phyloP scores from a whole-genome alignment of 2,797 vertebrate genomes.

The Sebastes hopkinsi region DNA sequence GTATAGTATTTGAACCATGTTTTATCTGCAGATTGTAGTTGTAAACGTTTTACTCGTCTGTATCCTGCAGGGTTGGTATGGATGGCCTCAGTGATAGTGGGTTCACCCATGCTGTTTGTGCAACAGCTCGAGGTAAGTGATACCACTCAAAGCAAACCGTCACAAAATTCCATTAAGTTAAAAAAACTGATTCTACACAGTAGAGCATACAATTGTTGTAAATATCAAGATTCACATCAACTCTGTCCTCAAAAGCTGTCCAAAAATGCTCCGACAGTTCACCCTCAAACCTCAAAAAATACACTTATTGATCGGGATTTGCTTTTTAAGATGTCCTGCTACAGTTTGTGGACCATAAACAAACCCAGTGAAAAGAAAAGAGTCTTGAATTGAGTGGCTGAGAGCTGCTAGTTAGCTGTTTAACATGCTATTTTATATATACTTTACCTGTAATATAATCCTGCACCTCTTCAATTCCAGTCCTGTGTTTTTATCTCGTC shows the following conservation, averaged over 20 bases:
- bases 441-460: not conserved
- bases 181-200: not conserved
- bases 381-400: not conserved
- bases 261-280: not conserved
- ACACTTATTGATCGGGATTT: not conserved
- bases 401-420: not conserved
- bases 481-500: not conserved
- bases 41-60: not conserved
- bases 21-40: not conserved
- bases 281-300: no score
- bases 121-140: conserved; percentile 84
- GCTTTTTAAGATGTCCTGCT: not conserved
- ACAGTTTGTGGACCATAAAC: not conserved
- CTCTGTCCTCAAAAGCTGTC: not conserved
- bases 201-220: not conserved
- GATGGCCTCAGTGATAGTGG: conserved; percentile 84
- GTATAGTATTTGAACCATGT: not conserved
- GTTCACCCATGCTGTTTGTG: conserved; percentile 87
- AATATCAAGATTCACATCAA: not conserved
- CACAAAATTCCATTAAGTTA: not conserved
- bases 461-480: not conserved
- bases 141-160: not conserved
- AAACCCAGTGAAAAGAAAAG: not conserved
- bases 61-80: conserved; percentile 82
- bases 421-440: not conserved